Evolutionary conservation across 2,797 vertebrate genomes (phyloP).

Genomic region (Pampus argenteus): DNA sequence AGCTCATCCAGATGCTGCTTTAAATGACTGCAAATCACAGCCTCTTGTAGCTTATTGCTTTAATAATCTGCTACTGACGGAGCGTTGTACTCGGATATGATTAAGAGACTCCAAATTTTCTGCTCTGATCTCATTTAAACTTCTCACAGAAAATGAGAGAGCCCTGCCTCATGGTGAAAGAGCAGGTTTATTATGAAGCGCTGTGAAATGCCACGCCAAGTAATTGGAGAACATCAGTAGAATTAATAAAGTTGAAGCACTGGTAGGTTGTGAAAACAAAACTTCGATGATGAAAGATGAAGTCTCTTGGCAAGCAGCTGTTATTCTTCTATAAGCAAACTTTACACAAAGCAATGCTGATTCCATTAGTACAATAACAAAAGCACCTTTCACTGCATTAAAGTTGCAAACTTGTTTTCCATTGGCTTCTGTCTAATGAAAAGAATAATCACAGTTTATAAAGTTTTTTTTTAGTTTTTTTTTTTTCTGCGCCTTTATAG

Average conservation of each 20-base stretch:
- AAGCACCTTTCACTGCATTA: conserved; percentile 27
- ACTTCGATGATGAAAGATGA: conserved; percentile 51
- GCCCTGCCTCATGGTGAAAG: conserved; percentile 19
- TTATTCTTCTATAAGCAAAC: conserved; percentile 49
- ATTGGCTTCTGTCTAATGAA: conserved; percentile 53
- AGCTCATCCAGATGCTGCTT: conserved; percentile 11
- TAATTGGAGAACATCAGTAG: conserved; percentile 59
- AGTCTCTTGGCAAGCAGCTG: conserved; percentile 51
- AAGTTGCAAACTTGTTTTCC: conserved; percentile 52
- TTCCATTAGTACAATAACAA: conserved; percentile 14
- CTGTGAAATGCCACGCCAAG: conserved; percentile 46
- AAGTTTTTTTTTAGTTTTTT: conserved; percentile 58
- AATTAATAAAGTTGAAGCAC: conserved; percentile 51
- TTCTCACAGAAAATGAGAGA: conserved; percentile 20
- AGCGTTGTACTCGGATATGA: conserved; percentile 27
- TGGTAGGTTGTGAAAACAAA: conserved; percentile 62
- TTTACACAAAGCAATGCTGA: conserved; percentile 38
- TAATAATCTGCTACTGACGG: conserved; percentile 38
- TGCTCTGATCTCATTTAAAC: conserved; percentile 44
- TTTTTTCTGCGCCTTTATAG: conserved; percentile 62
- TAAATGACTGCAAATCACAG: conserved; percentile 26
- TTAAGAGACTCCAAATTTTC: conserved; percentile 40
- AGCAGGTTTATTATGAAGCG: conserved; percentile 55
- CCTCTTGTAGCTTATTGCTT: conserved; percentile 29
- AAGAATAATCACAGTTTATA: conserved; percentile 65